A percentile compares a stretch with the other conserved stretches of the same genome.
Conservation (phyloP, 2,113 vertebrate species). For the Steatornis caripensis region DNA sequence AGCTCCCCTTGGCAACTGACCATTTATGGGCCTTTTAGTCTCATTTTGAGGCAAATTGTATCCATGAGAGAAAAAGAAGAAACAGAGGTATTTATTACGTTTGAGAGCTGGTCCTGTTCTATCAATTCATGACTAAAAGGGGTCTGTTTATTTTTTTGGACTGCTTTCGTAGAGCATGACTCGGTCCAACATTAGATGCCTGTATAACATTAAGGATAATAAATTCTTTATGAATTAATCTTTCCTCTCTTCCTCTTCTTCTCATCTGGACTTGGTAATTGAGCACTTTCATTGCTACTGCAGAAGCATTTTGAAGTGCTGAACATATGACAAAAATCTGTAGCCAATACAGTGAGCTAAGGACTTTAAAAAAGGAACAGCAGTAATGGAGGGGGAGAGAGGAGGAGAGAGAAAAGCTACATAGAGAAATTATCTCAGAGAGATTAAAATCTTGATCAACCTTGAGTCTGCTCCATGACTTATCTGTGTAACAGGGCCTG, state of each 20-base stretch:
- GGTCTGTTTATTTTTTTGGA: not conserved
- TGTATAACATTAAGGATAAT: not conserved
- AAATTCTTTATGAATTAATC: not conserved
- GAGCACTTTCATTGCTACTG: not conserved
- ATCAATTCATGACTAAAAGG: not conserved
- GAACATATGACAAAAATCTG: not conserved
- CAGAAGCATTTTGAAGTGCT: not conserved
- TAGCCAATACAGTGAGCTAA: not conserved
- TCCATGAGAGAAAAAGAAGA: not conserved
- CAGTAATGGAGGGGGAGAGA: not conserved
- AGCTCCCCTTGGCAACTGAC: too few relatives aligned
- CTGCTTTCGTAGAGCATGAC: not conserved
- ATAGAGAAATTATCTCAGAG: not conserved
- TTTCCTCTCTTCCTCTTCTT: not conserved
- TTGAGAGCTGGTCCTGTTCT: not conserved
- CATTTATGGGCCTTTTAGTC: not conserved
- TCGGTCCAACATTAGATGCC: not conserved
- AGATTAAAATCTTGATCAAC: not conserved
- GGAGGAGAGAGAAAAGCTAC: not conserved
- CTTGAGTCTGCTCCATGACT: not conserved
- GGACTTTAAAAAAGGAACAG: not conserved
- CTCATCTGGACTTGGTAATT: not conserved
- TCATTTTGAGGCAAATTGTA: not conserved
- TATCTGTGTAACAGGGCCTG: not conserved
- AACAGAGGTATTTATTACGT: not conserved